Conservation (phyloP, 2,797 vertebrate genomes). For the Argyrosomus regius region DNA sequence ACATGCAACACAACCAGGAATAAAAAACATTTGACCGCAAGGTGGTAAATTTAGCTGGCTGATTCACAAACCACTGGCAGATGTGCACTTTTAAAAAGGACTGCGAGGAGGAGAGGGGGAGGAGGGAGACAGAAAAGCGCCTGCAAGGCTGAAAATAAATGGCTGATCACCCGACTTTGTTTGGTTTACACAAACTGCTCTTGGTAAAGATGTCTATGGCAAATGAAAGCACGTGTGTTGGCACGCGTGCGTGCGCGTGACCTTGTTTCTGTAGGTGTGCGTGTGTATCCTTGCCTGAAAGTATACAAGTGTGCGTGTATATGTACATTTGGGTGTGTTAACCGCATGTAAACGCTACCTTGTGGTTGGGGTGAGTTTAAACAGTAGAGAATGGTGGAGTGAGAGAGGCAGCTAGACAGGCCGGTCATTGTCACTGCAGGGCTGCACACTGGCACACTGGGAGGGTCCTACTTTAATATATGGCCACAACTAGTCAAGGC, state of each 20-base stretch:
- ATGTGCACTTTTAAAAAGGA: conserved; percentile 80
- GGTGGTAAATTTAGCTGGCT: conserved; percentile 86
- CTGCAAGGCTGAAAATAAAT: conserved; percentile 81
- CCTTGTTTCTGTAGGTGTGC: conserved; percentile 59
- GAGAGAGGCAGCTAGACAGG: conserved; percentile 76
- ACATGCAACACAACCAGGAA: conserved; percentile 83
- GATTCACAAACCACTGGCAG: conserved; percentile 88
- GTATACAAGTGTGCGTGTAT: conserved; percentile 50
- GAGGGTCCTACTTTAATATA: conserved; percentile 73
- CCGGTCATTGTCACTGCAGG: conserved; percentile 80
- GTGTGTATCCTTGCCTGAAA: conserved; percentile 49
- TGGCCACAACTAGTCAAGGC: conserved; percentile 52
- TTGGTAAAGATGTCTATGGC: conserved; percentile 70
- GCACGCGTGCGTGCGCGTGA: conserved; percentile 47
- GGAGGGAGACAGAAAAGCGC: conserved; percentile 70
- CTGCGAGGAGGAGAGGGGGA: conserved; percentile 67
- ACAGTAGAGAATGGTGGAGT: conserved; percentile 72
- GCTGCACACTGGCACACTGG: conserved; percentile 58
- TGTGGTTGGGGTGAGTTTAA: conserved; percentile 82
- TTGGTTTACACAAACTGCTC: conserved; percentile 78
- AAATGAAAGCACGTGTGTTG: conserved; percentile 50
- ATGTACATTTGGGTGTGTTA: conserved; percentile 73
- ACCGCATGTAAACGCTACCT: conserved; percentile 78
- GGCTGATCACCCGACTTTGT: conserved; percentile 78
- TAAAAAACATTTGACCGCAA: conserved; percentile 83